A percentile compares a stretch with the other conserved stretches of the same genome.
Conservation (phyloP, 2,888 invertebrate genomes). For the Dione vanillae region DNA sequence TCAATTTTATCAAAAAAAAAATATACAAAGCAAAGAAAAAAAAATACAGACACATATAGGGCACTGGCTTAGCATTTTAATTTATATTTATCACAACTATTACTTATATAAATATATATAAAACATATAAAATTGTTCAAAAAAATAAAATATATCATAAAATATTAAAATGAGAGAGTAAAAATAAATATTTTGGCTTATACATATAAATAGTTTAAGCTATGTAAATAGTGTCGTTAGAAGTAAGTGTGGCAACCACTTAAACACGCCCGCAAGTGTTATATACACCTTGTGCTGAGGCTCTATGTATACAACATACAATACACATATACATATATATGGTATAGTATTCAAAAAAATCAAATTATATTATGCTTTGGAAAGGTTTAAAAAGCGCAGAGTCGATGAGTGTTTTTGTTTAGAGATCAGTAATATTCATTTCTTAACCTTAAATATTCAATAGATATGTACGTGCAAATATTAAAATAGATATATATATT, state of each 20-base stretch:
- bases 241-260: constrained; percentile 59
- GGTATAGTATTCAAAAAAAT: constrained; percentile 14
- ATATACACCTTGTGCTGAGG: constrained; percentile 53
- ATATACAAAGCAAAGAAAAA: no score
- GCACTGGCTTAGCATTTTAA: not conserved
- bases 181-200: not conserved
- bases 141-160: not conserved
- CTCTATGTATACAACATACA: constrained; percentile 45
- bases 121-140: not conserved
- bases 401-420: no score
- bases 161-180: not conserved
- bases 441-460: no score
- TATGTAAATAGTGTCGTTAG: constrained; percentile 33
- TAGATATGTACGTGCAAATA: not conserved
- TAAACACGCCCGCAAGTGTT: constrained; percentile 72
- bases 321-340: constrained; percentile 27
- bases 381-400: not conserved
- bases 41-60: not conserved
- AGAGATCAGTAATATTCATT: no score
- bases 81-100: no score
- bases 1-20: no score
- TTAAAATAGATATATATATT: not conserved
- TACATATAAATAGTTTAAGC: not conserved
- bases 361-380: not conserved
- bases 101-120: not conserved